Evolutionary conservation across 2,888 invertebrate genomes (phyloP), one percentile per base, ranked within the genome.

Genomic region (Microchrysa polita): DNA sequence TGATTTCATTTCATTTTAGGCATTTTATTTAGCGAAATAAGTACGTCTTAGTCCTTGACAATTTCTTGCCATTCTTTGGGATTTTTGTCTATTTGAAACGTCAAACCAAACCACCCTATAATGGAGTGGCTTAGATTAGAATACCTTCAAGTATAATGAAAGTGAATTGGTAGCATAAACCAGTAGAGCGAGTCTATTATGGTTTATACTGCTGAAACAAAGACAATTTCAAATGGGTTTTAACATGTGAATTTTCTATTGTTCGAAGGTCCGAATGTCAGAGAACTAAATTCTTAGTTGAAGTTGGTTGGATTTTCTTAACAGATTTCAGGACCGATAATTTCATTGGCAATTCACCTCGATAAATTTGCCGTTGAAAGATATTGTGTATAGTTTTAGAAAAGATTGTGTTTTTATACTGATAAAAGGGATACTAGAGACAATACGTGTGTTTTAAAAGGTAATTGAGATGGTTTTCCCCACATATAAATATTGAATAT

Each of bases 21-120:
- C 76, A 74, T 76, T 76, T 76, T 76, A 76, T 76, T 76, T 76
- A 76, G 76, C 76, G 76, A 76, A 76, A 76, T 76, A 76, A 76
- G 76, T 73, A 67, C 72, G 67, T 73, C 76, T 76, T 76, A 76
- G 74, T 76, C 74, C 34, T 34, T 34, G 52, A 34, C 40, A 27
- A 23, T 22, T 72, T 59, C 60, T 72, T 69, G 55, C 55, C 55
- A 53, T 53, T 27, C 34, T 23, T 34, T 14, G 53, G 18, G 69
- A 55, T 69, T 72, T 72, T 65, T 71, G 52, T 18, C 53, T 16
- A 67, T 69, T 73, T 55, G 73, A 61, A 67, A 74, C 60, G 22
- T 48, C 22, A 34, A 10, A 14, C 65, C 63, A 73, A 74, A 65
- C 74, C 76, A 76, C 74, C 72, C 74, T 65, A 71, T 73, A 74